Evolutionary conservation across 2,888 invertebrate species (phyloP), one percentile per base, ranked within the genome.

Genomic region (Bombylius discolor): DNA sequence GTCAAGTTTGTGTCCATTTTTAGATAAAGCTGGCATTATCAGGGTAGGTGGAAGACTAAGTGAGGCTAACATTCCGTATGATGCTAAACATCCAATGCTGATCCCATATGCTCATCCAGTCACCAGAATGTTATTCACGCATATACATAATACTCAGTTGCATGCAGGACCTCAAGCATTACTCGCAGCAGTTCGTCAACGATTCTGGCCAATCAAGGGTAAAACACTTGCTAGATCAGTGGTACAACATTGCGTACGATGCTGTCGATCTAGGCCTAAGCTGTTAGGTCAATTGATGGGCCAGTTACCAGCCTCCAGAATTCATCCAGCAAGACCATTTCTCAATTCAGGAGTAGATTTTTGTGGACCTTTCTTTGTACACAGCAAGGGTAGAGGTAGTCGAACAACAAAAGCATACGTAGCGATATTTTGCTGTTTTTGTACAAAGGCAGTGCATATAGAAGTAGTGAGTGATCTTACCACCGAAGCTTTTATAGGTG

Each of bases 261-360:
- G 53, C 42, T 6, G 23, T 9, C 48, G 44, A 13, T 14, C 23
- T 9, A 13, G 13, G 13, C 33, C 46, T 5, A 5, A 14, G 7
- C 36, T 5, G 31, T 11, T 11, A 11, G 5, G 36, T 3, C 52
- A 44, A 7, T 13, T 57, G 1, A 59, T 59, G 59, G 57, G 52
- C 11, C 51, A 56, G 5, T 14, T 60, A 45, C 58, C 57, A 9
- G 31, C 48, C 2, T 14, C 49, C 12, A 47, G 60, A n/a, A 54
- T 57, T 1, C 47, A 51, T 1, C 57, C 58, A 7, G 46, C 53
- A 7, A 44, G 55, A 8, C 51, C 56, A 13, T 60, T 58, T 34
- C 23, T 31, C 12, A 46, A 47, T 5, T 39, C 50, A 8, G 58
- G 58, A 5, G 44, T 60, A n/a, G 56, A 58, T 34, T 31, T 36